Base-by-base conservation (phyloP, 2,888 invertebrate genomes). In the Pristionchus japonicus region DNA sequence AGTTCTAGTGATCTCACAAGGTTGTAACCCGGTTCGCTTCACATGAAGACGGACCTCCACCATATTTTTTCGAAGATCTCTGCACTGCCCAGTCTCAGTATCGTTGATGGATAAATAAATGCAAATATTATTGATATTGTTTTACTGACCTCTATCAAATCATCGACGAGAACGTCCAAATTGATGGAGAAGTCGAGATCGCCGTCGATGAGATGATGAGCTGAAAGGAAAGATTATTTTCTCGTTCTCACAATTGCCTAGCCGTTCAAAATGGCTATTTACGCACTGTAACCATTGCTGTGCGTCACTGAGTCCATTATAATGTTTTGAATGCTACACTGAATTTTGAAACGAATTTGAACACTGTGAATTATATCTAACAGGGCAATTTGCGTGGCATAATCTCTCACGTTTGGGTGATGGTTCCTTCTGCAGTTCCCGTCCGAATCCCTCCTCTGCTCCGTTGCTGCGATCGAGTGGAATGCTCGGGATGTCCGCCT, bases 91-190 rank as follows among this genome's bases (percentile, higher is more conserved):
- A n/a, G n/a, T n/a, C n/a, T n/a, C n/a, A n/a, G n/a, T n/a, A n/a
- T n/a, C n/a, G n/a, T n/a, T n/a, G n/a, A n/a, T n/a, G n/a, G n/a
- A n/a, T n/a, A n/a, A n/a, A n/a, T n/a, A n/a, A n/a, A n/a, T n/a
- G n/a, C n/a, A n/a, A n/a, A n/a, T n/a, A n/a, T n/a, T n/a, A n/a
- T n/a, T n/a, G n/a, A n/a, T n/a, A n/a, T n/a, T n/a, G n/a, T n/a
- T n/a, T n/a, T n/a, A 20, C 90, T 88, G 43, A 92, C 92, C 89
- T 89, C 89, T 49, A 92, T 90, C 61, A 93, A 77, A 40, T 90
- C 89, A 61, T 91, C 88, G 49, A 91, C 91, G 89, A 91, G 91
- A n/a, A 89, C 89, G 77, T 91, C 91, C 64, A 92, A 88, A 67
- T 89, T 90, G 61, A 91, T 67, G 23, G 49, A n/a, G 49, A 86